Evolutionary conservation across 2,888 invertebrate species (phyloP).

Genomic region (Lithophane ornitopus): DNA sequence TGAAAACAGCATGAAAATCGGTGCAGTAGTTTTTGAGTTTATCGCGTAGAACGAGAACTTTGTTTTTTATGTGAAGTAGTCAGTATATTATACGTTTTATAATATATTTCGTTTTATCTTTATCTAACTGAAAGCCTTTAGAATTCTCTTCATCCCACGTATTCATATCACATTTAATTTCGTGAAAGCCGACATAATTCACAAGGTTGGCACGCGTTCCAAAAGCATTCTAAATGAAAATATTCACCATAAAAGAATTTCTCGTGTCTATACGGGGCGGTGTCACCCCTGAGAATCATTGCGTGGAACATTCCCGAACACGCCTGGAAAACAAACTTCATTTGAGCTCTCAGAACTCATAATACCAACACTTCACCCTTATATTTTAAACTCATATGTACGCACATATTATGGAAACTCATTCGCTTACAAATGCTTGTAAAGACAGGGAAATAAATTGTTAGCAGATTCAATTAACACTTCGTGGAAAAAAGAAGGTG

Average conservation of each 20-base stretch:
- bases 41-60: too few relatives aligned
- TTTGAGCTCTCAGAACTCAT: not conserved
- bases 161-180: conserved; percentile 34
- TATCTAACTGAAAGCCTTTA: not conserved
- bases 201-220: conserved; percentile 9
- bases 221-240: conserved; percentile 34
- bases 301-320: conserved; percentile 4
- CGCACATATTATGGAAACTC: not conserved
- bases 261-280: not conserved
- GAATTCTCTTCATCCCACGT: not conserved
- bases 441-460: not conserved
- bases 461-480: not conserved
- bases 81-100: not conserved
- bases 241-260: conserved; percentile 15
- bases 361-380: not conserved
- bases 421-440: not conserved
- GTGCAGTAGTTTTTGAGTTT: too few relatives aligned
- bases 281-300: conserved; percentile 1
- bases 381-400: too few relatives aligned
- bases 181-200: conserved; percentile 12
- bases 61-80: too few relatives aligned
- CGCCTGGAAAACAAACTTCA: not conserved
- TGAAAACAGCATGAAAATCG: too few relatives aligned
- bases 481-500: too few relatives aligned
- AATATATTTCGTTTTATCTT: not conserved